Base-by-base conservation (phyloP, 1,140 invertebrate genomes). In the Leptoteleia sp. region DNA sequence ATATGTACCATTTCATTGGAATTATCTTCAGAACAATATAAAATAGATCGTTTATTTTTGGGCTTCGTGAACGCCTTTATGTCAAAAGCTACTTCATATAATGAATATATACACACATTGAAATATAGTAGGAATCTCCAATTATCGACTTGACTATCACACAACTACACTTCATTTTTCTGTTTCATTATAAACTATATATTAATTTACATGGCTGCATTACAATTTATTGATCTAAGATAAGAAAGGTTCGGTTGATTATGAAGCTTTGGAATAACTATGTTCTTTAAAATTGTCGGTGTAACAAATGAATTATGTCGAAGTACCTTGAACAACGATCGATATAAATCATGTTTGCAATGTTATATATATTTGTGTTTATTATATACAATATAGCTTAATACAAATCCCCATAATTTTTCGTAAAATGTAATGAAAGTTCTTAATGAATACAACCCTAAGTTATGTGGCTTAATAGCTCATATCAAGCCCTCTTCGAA, bases 71-170 rank as follows among this genome's bases (percentile, higher is more conserved):
- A 61, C 19, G 27, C 27, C 25, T 57, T 47, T 35, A 48, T 57
- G 59, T 35, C 52, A 52, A 61, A 75, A 52, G 16, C 54, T 61
- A 62, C 33, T 54, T 37, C 40, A 50, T 62, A 59, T 65, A 64
- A 35, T 59, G n/a, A 15, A 62, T 59, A 78, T 67, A 72, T 72
- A 72, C 76, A 73, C 57, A 64, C 55, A 68, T 40, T 31, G 38
- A 76, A 76, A 17, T 70, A 48, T 50, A 70, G 55, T 76, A 76
- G 64, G 40, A 76, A 68, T 68, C 38, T 57, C 50, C 47, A 61
- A 75, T 52, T 33, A 67, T 67, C 40, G 19, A 37, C 16, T 59
- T 76, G 45, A 54, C 40, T 73, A 47, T 62, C 33, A 25, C 50
- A 47, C 42, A 48, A 72, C 13, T 45, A 55, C 22, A 16, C 27